Percentiles rank a stretch among this genome's conserved stretches.
phyloP scores from a whole-genome alignment of 1,140 invertebrate genomes.

The Hypothenemus hampei region DNA sequence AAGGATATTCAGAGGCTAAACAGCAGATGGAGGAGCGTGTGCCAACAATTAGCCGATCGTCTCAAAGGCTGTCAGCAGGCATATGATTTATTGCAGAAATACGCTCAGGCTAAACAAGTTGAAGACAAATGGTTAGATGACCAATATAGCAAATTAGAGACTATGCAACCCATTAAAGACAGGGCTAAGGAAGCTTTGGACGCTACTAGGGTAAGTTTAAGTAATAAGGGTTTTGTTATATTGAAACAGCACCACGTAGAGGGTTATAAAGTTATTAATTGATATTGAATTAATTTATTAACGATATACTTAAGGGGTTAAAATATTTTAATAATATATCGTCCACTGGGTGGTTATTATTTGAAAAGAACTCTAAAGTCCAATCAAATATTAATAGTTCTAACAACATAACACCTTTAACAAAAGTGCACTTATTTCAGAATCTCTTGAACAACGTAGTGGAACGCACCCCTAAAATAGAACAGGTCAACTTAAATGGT shows the following conservation, averaged over 20 bases:
- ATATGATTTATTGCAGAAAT: conserved; percentile 78
- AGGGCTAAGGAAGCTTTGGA: conserved; percentile 69
- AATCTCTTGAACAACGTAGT: conserved; percentile 84
- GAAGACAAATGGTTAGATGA: conserved; percentile 86
- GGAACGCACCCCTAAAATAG: conserved; percentile 87
- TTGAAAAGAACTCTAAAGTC: not conserved
- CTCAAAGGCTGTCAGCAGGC: conserved; percentile 80
- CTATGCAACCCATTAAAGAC: conserved; percentile 62
- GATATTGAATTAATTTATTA: conserved; percentile 4
- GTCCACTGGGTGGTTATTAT: no score
- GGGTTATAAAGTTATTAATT: conserved; percentile 5
- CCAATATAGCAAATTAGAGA: conserved; percentile 68
- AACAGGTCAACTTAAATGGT: conserved; percentile 91
- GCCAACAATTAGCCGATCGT: conserved; percentile 86
- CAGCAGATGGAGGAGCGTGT: conserved; percentile 85
- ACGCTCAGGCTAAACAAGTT: conserved; percentile 77
- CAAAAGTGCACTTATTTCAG: conserved; percentile 53
- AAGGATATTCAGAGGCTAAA: conserved; percentile 86
- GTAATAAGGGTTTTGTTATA: no score
- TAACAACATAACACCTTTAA: conserved; percentile 24
- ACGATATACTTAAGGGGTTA: not conserved
- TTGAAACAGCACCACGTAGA: no score
- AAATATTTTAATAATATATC: conserved; percentile 28
- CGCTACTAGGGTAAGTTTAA: conserved; percentile 65
- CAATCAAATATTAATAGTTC: not conserved